Base-by-base conservation (phyloP, 30 jellyfish, hydroid and myxozoan species). In the Hydractinia echinata region DNA sequence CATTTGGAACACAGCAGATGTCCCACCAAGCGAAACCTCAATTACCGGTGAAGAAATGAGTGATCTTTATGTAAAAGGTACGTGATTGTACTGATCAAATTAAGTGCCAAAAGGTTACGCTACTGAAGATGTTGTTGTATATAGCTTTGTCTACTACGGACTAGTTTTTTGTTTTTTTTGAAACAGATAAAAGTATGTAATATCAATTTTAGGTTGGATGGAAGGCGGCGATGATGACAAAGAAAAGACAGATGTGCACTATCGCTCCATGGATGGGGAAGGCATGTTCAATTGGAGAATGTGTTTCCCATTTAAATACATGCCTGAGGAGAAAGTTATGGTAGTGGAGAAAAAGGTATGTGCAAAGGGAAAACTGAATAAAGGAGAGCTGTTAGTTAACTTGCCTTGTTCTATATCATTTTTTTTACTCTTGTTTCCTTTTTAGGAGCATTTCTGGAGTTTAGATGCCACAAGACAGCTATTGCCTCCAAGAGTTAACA, bases 1-100 rank as follows among this genome's bases (percentile, higher is more conserved):
- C 73, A 73, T 92, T 20, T 92, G 98, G 98, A 92, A 92, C 73
- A 86, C 96, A n/a, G 92, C 96, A 55, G 96, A 92, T 50, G 96
- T 92, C 56, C 74, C 88, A 19, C 95, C 94, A 84, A 89, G 81
- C 58, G 98, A 92, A 76, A 92, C 98, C 10, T 86, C 96, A 18
- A 87, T 92, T 64, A 92, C 96, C n/a, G 98, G 98, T 14, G 98
- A 92, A 70, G 95, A 92, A 61, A 92, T 92, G 98, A 92, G 98
- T 69, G 98, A 92, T 76, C 94, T 92, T 39, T 92, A 92, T 76
- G 78, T 92, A 68, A 92, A 92, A 82, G 90, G 94, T 21, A 74
- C 51, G 74, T 64, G 18, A 64, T 64, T n/a, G 19, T 13, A n/a
- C 74, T 51, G 51, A 64, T 64, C 74, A 64, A 6, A n/a, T 51